These are phyloP conservation scores for Philotrypesis tridentata DNA, from an alignment of 1,140 invertebrate species.

Conservation along the genomic window DNA sequence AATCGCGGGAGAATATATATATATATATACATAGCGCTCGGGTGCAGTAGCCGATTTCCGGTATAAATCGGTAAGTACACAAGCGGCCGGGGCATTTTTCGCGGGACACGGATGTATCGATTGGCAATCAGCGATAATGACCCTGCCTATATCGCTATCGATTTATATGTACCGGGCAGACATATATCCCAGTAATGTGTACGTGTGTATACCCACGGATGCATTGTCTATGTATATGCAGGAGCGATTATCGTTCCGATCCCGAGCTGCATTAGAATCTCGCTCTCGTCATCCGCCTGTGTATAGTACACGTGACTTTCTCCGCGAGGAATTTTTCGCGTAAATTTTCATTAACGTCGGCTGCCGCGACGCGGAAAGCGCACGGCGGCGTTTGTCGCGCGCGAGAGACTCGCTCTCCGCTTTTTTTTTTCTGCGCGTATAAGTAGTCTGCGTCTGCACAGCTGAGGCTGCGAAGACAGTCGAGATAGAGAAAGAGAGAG, in stretches of 20 bases:
- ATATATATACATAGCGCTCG: too few relatives aligned
- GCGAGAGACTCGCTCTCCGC: neutral
- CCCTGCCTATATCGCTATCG: neutral
- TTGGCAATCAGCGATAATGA: slow-evolving; percentile 39
- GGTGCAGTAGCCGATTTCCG: slow-evolving; percentile 26
- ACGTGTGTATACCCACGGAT: too few relatives aligned
- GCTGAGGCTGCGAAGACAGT: neutral
- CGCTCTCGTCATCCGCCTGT: neutral
- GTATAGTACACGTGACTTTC: neutral
- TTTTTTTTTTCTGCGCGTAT: neutral
- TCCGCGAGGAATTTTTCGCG: slow-evolving; percentile 17
- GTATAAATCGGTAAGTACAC: slow-evolving; percentile 7
- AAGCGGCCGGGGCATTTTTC: slow-evolving; percentile 2
- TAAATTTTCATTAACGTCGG: slow-evolving; percentile 33
- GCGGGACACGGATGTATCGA: slow-evolving; percentile 16
- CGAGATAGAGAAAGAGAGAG: neutral
- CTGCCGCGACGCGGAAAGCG: too few relatives aligned
- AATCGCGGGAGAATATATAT: slow-evolving; percentile 21
- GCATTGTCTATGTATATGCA: neutral
- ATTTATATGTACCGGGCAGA: neutral
- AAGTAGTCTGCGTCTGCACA: too few relatives aligned
- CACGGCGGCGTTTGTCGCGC: slow-evolving; percentile 12
- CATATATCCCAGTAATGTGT: too few relatives aligned
- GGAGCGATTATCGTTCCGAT: neutral
- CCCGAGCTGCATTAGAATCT: slow-evolving; percentile 13